Evolutionary conservation across 92 coral and sea anemone genomes (phyloP), one percentile per base, ranked within the genome.

Genomic region (Epizoanthus stellaris): DNA sequence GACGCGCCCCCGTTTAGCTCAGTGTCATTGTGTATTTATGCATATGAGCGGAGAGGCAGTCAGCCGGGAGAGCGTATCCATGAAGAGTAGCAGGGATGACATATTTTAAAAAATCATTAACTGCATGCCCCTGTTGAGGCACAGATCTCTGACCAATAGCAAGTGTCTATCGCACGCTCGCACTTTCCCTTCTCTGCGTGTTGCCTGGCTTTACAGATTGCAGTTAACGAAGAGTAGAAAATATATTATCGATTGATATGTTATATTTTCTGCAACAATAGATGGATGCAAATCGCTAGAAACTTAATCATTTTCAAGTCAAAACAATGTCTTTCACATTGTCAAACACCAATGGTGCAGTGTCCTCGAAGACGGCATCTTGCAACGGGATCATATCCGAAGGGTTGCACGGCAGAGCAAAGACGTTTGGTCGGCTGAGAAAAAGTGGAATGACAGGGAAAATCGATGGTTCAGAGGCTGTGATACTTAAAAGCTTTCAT

Each of bases 251-350:
- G 42, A 45, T 25, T 68, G 52, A 66, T 25, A 66, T 76, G 54
- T 76, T 64, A 42, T 79, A 63, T 20, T 45, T 63, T 62, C 30
- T 23, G 71, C 83, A 79, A 79, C 69, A 76, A 76, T 38, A 76
- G 82, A 39, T 79, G 61, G 71, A 63, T 79, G 70, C 56, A 36
- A 76, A 76, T 59, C 68, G 20, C 15, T 76, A 14, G 13, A 59
- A 79, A 63, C 56, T 67, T 79, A n/a, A 62, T 67, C 42, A 12
- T 40, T n/a, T 43, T 43, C 58, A 79, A 62, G 61, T 63, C 72
- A 62, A 79, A 79, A 79, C 83, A 79, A 79, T 79, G 83, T 79
- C 83, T 17, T 79, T 40, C 83, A 20, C 12, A 39, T 64, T 47
- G 43, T 38, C 57, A 62, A 45, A 40, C 56, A 43, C 71, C 58